Percentiles rank a stretch among this genome's conserved stretches.
These are phyloP conservation scores for Eucera pruinosa DNA, from an alignment of 2,888 invertebrate genomes.

Conservation along the genomic window DNA sequence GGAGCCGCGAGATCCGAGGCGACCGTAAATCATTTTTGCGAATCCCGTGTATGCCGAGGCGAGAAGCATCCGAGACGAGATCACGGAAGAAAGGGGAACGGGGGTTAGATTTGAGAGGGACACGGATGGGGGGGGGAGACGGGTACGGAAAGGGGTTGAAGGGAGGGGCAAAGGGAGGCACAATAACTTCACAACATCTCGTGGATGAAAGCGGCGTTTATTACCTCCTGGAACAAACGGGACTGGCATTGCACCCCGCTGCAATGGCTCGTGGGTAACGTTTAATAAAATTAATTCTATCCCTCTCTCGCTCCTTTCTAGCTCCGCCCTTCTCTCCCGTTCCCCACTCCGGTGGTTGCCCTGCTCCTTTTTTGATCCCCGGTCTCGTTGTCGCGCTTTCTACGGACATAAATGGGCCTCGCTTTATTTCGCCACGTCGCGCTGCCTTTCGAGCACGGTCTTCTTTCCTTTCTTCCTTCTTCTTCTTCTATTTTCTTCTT, in stretches of 20 bases:
- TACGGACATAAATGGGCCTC: conserved; percentile 37
- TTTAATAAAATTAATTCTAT: conserved; percentile 71
- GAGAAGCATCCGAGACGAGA: conserved; percentile 50
- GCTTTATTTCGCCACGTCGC: conserved; percentile 50
- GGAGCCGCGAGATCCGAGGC: conserved; percentile 46
- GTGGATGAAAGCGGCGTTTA: conserved; percentile 72
- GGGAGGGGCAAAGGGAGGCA: conserved; percentile 34
- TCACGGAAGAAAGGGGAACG: conserved; percentile 24
- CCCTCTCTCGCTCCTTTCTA: conserved; percentile 16
- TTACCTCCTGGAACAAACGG: conserved; percentile 70
- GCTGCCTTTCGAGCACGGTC: neutral
- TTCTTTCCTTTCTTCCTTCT: neutral
- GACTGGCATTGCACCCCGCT: conserved; percentile 50
- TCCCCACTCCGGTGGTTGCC: neutral
- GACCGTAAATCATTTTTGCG: conserved; percentile 73
- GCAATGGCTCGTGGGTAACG: conserved; percentile 65
- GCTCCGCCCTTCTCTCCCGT: neutral
- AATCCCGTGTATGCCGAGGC: conserved; percentile 55
- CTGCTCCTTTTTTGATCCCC: conserved; percentile 25
- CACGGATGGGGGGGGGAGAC: neutral
- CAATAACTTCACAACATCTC: conserved; percentile 73
- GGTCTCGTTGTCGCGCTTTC: conserved; percentile 32
- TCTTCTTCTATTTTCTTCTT: too few species aligned
- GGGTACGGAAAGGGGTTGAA: conserved; percentile 20
- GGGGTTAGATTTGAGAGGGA: conserved; percentile 16